Evolutionary conservation across 2,113 vertebrate species (phyloP).

Genomic region (Etia nguti): DNA sequence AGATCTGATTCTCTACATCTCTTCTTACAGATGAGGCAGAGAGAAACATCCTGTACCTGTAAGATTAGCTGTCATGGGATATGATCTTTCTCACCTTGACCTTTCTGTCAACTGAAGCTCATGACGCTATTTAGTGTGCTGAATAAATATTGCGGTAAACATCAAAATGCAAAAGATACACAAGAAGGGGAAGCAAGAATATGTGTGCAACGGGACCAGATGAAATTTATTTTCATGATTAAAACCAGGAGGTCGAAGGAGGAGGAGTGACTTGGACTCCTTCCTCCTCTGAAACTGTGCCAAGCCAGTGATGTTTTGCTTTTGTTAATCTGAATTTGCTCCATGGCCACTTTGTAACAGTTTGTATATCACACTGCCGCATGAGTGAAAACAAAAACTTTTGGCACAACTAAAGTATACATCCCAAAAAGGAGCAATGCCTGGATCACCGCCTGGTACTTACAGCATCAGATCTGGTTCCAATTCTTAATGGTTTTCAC

Average conservation of each 20-base stretch:
- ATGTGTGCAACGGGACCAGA: constrained; percentile 2
- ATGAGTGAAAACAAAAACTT: background rate
- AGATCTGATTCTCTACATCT: background rate
- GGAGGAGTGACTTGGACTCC: background rate
- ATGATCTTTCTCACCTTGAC: background rate
- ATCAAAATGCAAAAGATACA: background rate
- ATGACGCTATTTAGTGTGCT: background rate
- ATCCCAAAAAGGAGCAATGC: background rate
- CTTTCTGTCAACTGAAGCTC: background rate
- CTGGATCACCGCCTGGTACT: constrained; percentile 6
- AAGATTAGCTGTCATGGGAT: background rate
- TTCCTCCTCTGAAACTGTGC: background rate
- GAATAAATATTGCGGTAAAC: constrained; percentile 30
- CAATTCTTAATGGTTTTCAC: constrained; percentile 25
- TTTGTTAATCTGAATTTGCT: background rate
- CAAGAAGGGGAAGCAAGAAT: constrained; percentile 22
- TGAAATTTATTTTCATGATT: constrained; percentile 36
- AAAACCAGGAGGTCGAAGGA: constrained; percentile 31
- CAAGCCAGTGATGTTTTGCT: background rate
- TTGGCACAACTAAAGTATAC: background rate
- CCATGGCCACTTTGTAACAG: background rate
- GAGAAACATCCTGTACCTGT: background rate
- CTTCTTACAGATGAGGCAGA: background rate
- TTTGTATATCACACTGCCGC: background rate
- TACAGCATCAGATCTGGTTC: background rate